These are phyloP conservation scores for Acleris emargana DNA, from an alignment of 2,888 invertebrate species.

Conservation along the genomic window DNA sequence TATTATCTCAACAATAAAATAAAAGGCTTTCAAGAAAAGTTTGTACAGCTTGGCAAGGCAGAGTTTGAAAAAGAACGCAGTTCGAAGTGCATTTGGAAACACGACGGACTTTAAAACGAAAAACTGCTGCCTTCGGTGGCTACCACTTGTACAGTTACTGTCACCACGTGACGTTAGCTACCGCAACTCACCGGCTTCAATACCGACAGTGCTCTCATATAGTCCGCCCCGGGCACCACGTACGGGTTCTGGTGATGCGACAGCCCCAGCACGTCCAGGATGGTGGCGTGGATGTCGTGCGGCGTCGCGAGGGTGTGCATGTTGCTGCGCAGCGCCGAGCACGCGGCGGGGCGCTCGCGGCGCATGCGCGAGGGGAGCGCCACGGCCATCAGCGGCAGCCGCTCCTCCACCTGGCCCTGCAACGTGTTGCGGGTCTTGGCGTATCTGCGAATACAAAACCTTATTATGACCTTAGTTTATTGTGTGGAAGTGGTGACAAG, in stretches of 20 bases:
- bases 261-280: slow-evolving; percentile 87
- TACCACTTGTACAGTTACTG: too few relatives aligned
- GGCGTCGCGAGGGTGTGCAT: slow-evolving; percentile 90
- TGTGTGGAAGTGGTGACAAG: too few relatives aligned
- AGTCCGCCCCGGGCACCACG: slow-evolving; percentile 75
- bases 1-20: too few relatives aligned
- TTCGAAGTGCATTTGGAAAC: too few relatives aligned
- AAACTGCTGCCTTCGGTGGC: too few relatives aligned
- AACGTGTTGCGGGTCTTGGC: slow-evolving; percentile 91
- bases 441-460: slow-evolving; percentile 83
- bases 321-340: slow-evolving; percentile 86
- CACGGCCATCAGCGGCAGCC: slow-evolving; percentile 93
- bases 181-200: slow-evolving; percentile 81
- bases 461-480: too few relatives aligned
- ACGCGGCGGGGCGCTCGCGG: slow-evolving; percentile 82
- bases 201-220: slow-evolving; percentile 83
- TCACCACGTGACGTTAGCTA: too few relatives aligned
- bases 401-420: slow-evolving; percentile 96
- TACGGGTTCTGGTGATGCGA: slow-evolving; percentile 58
- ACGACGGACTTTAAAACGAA: too few relatives aligned
- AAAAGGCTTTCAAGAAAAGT: too few relatives aligned
- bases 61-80: too few relatives aligned
- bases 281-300: slow-evolving; percentile 93
- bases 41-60: too few relatives aligned
- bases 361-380: slow-evolving; percentile 89